phyloP scores from a whole-genome alignment of 2,888 invertebrate species.

The Sipha maydis region DNA sequence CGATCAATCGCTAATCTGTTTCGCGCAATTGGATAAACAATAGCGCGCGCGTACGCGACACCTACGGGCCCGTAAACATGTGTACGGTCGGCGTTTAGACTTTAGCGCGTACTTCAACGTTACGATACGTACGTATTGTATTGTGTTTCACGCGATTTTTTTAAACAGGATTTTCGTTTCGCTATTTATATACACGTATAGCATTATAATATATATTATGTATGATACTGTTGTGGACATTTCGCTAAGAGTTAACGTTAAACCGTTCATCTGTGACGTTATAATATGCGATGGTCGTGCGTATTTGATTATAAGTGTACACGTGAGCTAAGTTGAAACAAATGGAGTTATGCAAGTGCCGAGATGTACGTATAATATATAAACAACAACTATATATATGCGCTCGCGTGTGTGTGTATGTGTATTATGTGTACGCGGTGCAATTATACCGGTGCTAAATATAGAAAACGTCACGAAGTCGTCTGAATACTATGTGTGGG shows the following conservation, averaged over 20 bases:
- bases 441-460: not conserved
- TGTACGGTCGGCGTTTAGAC: too few species aligned
- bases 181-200: not conserved
- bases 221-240: not conserved
- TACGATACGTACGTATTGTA: not conserved
- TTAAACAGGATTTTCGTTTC: constrained; percentile 7
- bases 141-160: constrained; percentile 8
- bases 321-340: constrained; percentile 1
- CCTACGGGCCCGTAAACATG: too few species aligned
- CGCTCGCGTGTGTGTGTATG: not conserved
- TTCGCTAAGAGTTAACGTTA: constrained; percentile 7
- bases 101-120: too few species aligned
- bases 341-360: constrained; percentile 43
- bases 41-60: too few species aligned
- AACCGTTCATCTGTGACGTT: constrained; percentile 25
- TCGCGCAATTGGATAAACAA: too few species aligned
- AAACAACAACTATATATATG: too few species aligned
- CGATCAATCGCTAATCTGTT: too few species aligned
- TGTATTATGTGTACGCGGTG: not conserved
- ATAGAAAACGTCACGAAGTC: constrained; percentile 24
- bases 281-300: constrained; percentile 22
- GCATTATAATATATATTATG: not conserved
- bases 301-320: not conserved
- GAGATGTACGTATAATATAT: too few species aligned
- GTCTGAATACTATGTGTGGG: not conserved